These are phyloP conservation scores for Butastur rufipennis DNA, from an alignment of 2,113 vertebrate genomes.

Conservation along the genomic window DNA sequence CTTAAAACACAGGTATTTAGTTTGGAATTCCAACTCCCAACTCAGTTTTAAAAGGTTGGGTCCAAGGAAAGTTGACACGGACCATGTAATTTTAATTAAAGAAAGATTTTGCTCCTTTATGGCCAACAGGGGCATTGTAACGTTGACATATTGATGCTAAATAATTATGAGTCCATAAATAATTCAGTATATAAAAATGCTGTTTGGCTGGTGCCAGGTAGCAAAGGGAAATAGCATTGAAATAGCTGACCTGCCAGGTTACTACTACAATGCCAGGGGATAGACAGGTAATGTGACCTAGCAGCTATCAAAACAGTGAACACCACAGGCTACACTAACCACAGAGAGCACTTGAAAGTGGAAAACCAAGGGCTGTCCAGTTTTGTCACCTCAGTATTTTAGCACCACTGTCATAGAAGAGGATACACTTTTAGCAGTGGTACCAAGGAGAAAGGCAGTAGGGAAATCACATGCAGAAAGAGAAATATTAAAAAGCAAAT, in stretches of 20 bases:
- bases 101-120: slow-evolving; percentile 65
- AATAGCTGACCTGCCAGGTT: slow-evolving; percentile 3
- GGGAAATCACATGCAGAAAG: slow-evolving; percentile 1
- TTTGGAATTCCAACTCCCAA: slow-evolving; percentile 61
- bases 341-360: slow-evolving; percentile 21
- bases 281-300: background rate
- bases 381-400: slow-evolving; percentile 50
- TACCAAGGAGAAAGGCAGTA: background rate
- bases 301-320: slow-evolving; percentile 42
- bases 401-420: background rate
- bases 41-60: slow-evolving; percentile 63
- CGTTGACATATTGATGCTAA: slow-evolving; percentile 59
- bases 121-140: slow-evolving; percentile 53
- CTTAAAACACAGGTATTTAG: slow-evolving; percentile 61
- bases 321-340: background rate
- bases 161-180: slow-evolving; percentile 65
- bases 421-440: background rate
- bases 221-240: background rate
- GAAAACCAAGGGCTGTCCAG: slow-evolving; percentile 30
- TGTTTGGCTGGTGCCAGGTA: slow-evolving; percentile 22
- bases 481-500: slow-evolving; percentile 20
- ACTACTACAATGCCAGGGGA: background rate
- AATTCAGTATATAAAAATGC: slow-evolving; percentile 63
- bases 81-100: slow-evolving; percentile 72
- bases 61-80: slow-evolving; percentile 66